Conservation (phyloP, 2,888 invertebrate species). For the Pammene aurita region DNA sequence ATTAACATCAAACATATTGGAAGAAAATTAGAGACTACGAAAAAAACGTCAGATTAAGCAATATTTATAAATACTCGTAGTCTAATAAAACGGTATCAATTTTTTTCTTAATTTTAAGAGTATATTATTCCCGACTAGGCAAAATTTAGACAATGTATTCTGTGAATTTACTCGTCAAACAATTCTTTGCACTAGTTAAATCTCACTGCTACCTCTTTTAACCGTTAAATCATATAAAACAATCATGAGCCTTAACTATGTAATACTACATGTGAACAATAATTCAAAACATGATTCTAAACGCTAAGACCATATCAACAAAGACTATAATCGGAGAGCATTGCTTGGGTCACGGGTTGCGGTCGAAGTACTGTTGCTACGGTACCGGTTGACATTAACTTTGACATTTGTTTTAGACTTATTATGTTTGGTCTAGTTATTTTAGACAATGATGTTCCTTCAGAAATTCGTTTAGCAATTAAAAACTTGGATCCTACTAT, state of each 20-base stretch:
- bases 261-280: too few relatives aligned
- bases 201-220: neutral
- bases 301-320: neutral
- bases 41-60: too few relatives aligned
- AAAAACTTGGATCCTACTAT: too few relatives aligned
- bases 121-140: neutral
- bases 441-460: too few relatives aligned
- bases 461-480: too few relatives aligned
- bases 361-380: conserved; percentile 46
- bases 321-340: neutral
- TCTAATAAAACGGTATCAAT: too few relatives aligned
- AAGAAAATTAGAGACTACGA: too few relatives aligned
- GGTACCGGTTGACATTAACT: conserved; percentile 40
- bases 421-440: too few relatives aligned
- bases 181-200: neutral
- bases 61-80: too few relatives aligned
- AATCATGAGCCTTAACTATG: neutral
- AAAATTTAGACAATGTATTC: neutral
- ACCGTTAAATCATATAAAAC: neutral
- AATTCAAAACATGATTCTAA: too few relatives aligned
- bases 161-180: neutral
- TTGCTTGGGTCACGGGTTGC: conserved; percentile 20
- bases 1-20: too few relatives aligned
- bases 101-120: too few relatives aligned
- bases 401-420: conserved; percentile 23